Conservation (phyloP, 2,888 invertebrate genomes). For the Agonopterix heracliana region DNA sequence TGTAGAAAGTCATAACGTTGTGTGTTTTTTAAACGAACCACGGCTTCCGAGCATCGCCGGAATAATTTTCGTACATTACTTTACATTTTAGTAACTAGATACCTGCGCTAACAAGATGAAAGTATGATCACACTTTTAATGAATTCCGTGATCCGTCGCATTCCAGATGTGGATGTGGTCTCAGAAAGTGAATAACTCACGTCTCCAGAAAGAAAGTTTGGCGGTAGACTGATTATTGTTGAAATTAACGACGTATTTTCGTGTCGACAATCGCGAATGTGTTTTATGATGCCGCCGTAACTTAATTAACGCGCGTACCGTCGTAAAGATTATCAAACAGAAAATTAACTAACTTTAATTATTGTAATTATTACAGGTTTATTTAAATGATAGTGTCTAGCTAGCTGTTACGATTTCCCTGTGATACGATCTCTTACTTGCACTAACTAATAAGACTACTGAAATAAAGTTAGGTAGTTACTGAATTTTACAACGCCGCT, state of each 20-base stretch:
- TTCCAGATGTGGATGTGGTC: slow-evolving; percentile 33
- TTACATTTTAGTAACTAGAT: slow-evolving; percentile 46
- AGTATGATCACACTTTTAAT: slow-evolving; percentile 58
- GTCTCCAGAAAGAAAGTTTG: slow-evolving; percentile 18
- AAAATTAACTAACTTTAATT: background rate
- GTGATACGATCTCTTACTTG: too few species aligned
- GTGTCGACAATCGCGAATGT: background rate
- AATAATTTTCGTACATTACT: slow-evolving; percentile 54
- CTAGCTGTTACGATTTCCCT: too few species aligned
- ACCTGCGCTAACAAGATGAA: slow-evolving; percentile 65
- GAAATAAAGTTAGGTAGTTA: background rate
- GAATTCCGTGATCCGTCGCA: slow-evolving; percentile 46
- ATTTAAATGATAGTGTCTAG: background rate
- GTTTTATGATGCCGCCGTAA: background rate
- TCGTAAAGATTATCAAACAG: background rate
- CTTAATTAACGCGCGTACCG: background rate
- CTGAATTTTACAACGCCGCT: too few species aligned
- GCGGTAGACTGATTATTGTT: slow-evolving; percentile 23
- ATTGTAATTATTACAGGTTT: background rate
- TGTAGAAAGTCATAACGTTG: slow-evolving; percentile 55
- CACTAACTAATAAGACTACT: background rate
- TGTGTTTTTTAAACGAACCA: slow-evolving; percentile 46
- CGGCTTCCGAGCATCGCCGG: slow-evolving; percentile 33
- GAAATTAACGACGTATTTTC: background rate
- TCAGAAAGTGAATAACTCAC: slow-evolving; percentile 33